A percentile compares a stretch with the other conserved stretches of the same genome.
phyloP scores from a whole-genome alignment of 1,140 invertebrate genomes.

The Drosophila funebris region DNA sequence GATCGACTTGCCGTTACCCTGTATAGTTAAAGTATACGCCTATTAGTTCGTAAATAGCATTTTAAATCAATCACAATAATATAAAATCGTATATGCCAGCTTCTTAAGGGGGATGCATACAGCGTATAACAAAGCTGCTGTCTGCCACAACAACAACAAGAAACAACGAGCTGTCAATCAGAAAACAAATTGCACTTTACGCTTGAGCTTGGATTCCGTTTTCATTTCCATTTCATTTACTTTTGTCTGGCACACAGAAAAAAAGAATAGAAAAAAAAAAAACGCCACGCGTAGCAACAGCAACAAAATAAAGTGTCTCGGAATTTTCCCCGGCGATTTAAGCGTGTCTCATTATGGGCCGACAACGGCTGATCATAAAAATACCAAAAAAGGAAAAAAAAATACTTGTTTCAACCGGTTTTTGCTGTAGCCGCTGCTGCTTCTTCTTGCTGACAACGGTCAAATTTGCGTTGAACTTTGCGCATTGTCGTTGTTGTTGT shows the following conservation, averaged over 20 bases:
- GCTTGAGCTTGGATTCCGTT: conserved; percentile 46
- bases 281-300: conserved; percentile 58
- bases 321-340: conserved; percentile 22
- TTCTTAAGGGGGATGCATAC: not conserved
- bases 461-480: conserved; percentile 35
- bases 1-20: conserved; percentile 11
- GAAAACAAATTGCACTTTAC: conserved; percentile 62
- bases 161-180: conserved; percentile 55
- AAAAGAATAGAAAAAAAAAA: conserved; percentile 5
- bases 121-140: conserved; percentile 8
- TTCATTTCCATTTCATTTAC: conserved; percentile 62
- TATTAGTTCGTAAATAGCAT: not conserved
- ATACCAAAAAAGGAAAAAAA: not conserved
- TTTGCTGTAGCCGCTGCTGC: not conserved
- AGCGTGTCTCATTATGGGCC: conserved; percentile 23
- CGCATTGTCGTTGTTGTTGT: conserved; percentile 15
- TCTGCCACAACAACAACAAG: not conserved
- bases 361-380: conserved; percentile 5
- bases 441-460: conserved; percentile 13
- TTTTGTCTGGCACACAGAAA: not conserved
- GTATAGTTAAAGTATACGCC: not conserved
- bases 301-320: conserved; percentile 21
- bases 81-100: not conserved
- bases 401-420: conserved; percentile 37
- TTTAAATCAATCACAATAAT: not conserved